phyloP scores from a whole-genome alignment of 1,140 invertebrate species.

The Hyles vespertilio region DNA sequence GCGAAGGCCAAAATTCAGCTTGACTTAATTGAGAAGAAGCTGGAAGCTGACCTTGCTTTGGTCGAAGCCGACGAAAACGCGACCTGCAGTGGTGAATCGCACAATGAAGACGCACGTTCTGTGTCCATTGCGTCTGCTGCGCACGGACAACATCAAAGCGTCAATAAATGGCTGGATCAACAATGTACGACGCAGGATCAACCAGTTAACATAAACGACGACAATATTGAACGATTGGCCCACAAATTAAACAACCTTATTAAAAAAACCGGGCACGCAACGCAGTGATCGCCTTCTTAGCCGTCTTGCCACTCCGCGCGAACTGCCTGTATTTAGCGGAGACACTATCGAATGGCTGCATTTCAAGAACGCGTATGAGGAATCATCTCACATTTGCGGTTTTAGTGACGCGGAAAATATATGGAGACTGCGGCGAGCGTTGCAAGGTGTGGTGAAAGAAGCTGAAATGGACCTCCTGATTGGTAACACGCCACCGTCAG shows the following conservation, averaged over 20 bases:
- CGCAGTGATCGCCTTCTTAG: slow-evolving; percentile 17
- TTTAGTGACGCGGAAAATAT: slow-evolving; percentile 18
- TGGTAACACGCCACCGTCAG: slow-evolving; percentile 18
- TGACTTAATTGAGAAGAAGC: slow-evolving; percentile 15
- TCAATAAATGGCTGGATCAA: slow-evolving; percentile 14
- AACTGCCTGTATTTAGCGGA: slow-evolving; percentile 17
- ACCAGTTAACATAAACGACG: neutral
- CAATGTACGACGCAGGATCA: neutral
- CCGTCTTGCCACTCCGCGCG: slow-evolving; percentile 19
- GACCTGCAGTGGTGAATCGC: slow-evolving; percentile 1
- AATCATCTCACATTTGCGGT: slow-evolving; percentile 17
- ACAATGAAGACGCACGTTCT: neutral
- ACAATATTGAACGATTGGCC: slow-evolving; percentile 14
- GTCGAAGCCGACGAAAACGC: slow-evolving; percentile 5
- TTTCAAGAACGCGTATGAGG: slow-evolving; percentile 22
- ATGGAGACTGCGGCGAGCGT: slow-evolving; percentile 22
- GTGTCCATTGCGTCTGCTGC: neutral
- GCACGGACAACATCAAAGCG: neutral
- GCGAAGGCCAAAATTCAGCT: slow-evolving; percentile 17
- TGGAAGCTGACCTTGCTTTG: slow-evolving; percentile 9
- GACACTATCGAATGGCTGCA: slow-evolving; percentile 22
- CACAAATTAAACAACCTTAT: slow-evolving; percentile 14
- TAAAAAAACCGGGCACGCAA: slow-evolving; percentile 9
- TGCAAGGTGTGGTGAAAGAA: slow-evolving; percentile 28
- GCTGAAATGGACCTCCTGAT: slow-evolving; percentile 27